Base-by-base conservation (phyloP, 2,797 vertebrate genomes). In the Huso huso region DNA sequence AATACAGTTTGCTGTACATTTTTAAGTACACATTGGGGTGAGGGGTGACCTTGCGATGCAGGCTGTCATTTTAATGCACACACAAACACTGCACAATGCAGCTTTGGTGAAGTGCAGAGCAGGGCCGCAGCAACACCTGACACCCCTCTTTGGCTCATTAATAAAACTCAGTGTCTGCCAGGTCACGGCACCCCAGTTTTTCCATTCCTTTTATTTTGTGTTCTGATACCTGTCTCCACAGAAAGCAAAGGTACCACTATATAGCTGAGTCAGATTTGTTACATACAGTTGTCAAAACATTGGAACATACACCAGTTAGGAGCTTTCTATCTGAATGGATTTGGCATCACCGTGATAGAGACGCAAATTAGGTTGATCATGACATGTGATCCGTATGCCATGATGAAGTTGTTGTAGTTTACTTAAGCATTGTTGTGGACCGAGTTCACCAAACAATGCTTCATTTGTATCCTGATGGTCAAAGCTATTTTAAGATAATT, bases 1-100 rank as follows among this genome's bases (percentile, higher is more conserved):
- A 83, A 80, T 74, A 80, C 71, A 73, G 61, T 76, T 81, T 75
- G 81, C 77, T 79, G 76, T 75, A 81, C 79, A 76, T 82, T 71
- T 61, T 72, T 66, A 70, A 60, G 59, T 73, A 76, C 78, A 73
- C 67, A 58, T 68, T 69, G 78, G 71, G 67, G 68, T 72, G 78
- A 72, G 62, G 59, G 73, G 67, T 69, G 75, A 70, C 76, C 75
- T 77, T 74, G 72, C 72, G 62, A 71, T n/a, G 13, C 23, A 37
- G 4, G 23, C 23, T 3, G 4, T 37, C 4, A 37, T 37, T 37
- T 37, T 37, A 4, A 37, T 37, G 12, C 2, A 9, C 55, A 58
- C 55, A 58, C 12, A n/a, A n/a, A 13, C 55, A 58, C 6, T 11
- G 10, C 6, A n/a, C 12, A 13, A 58, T 13, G 9, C 55, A 12